Evolutionary conservation across 2,113 vertebrate species (phyloP).

Genomic region (Clarias macrocephalus): DNA sequence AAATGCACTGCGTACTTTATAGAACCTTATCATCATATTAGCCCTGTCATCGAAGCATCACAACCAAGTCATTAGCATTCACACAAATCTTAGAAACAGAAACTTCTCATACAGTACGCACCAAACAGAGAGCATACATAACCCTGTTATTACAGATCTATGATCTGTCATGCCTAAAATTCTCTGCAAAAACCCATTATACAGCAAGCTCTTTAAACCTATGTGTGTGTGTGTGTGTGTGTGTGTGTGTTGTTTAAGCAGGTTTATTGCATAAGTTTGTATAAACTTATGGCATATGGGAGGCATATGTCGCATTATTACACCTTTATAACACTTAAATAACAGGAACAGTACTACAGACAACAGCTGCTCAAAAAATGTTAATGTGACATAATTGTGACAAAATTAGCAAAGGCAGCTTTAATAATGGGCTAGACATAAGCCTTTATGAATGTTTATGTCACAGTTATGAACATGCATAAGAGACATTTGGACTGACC

Average conservation of each 20-base stretch:
- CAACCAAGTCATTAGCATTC: neutral
- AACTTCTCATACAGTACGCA: neutral
- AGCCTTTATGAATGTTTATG: neutral
- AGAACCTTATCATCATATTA: neutral
- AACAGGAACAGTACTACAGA: neutral
- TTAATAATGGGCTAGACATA: neutral
- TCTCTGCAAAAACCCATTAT: no score
- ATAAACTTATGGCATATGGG: neutral
- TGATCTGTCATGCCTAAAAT: no score
- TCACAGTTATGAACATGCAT: conserved; percentile 16
- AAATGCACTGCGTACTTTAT: no score
- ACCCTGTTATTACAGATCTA: neutral
- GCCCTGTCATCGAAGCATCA: neutral
- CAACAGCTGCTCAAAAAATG: neutral
- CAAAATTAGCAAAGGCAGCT: neutral
- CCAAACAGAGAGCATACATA: neutral
- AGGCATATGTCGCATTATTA: neutral
- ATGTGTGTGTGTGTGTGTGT: no score
- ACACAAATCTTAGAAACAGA: neutral
- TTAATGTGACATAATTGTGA: neutral
- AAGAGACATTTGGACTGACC: neutral
- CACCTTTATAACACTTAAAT: neutral
- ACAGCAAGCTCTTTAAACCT: no score
- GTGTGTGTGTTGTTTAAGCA: fast-evolving
- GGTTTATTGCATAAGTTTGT: no score